These are phyloP conservation scores for Ochotona princeps DNA, from an alignment of 2,113 vertebrate genomes.

Conservation along the genomic window DNA sequence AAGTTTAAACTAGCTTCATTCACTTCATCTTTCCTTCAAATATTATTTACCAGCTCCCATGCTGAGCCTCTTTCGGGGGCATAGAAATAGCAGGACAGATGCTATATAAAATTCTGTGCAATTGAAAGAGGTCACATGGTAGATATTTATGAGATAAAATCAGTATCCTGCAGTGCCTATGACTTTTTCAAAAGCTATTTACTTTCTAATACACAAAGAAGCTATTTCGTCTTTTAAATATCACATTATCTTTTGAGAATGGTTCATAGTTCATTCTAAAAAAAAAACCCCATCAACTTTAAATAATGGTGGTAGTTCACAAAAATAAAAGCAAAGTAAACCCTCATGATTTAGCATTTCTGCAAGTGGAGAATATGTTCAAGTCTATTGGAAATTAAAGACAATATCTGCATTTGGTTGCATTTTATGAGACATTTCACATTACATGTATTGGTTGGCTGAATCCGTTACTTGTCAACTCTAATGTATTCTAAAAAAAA, in stretches of 20 bases:
- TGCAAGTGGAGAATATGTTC: constrained; percentile 71
- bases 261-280: constrained; percentile 51
- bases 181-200: constrained; percentile 64
- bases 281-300: constrained; percentile 56
- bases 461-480: constrained; percentile 69
- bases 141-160: constrained; percentile 45
- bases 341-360: constrained; percentile 53
- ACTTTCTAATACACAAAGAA: constrained; percentile 53
- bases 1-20: constrained; percentile 33
- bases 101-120: background rate
- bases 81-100: background rate
- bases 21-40: constrained; percentile 11
- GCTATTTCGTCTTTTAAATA: constrained; percentile 66
- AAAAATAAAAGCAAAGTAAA: constrained; percentile 44
- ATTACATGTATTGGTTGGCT: constrained; percentile 64
- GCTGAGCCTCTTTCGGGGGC: background rate
- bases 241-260: constrained; percentile 58
- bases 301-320: constrained; percentile 61
- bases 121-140: constrained; percentile 42
- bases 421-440: constrained; percentile 59
- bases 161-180: constrained; percentile 25
- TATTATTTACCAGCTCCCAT: background rate
- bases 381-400: constrained; percentile 78
- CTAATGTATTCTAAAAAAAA: constrained; percentile 62
- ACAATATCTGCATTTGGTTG: constrained; percentile 69